Evolutionary conservation across 2,113 vertebrate species (phyloP), one percentile per base, ranked within the genome.

Genomic region (Varanus komodoensis): DNA sequence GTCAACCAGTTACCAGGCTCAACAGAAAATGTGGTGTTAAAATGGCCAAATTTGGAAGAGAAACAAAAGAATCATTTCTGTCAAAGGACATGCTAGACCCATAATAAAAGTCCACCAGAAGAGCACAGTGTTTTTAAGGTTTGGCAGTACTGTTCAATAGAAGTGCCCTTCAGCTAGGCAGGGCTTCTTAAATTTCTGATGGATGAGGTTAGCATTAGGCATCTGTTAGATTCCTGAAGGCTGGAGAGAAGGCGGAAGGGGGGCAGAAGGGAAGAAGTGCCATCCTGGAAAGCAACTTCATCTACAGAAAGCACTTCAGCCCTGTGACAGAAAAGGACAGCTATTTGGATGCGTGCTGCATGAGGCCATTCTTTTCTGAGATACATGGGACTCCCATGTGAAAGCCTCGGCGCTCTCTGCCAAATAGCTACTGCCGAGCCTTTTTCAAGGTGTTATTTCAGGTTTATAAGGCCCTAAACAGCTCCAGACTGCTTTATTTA

Each of bases 101-200:
- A 79, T 8, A 89, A 57, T 61, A 87, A 80, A 85, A 89, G 73
- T 52, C 77, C 29, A 92, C 69, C 57, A 23, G 29, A 94, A 92
- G 8, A 25, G 27, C 44, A 1, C 7, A 57, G 48, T 38, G 29
- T 82, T 89, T 93, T 87, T 84, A 91, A 89, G n/a, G 7, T 48
- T 54, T n/a, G 32, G 15, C 71, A 78, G 78, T 50, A 27, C 27
- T 84, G 44, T 92, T 93, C 86, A 83, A 64, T 71, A 84, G 64
- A 85, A 83, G 89, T 95, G 81, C 90, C 86, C 52, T 93, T 93
- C 79, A 93, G 87, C 92, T 85, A 87, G 77, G 78, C 87, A 87
- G 19, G 68, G 61, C 48, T 89, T 87, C 89, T 85, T 54, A 82
- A 91, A 38, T 50, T 78, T 88, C 80, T 93, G n/a, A 90, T 91